These are phyloP conservation scores for Apocrypta bakeri DNA, from an alignment of 1,140 invertebrate genomes.

Conservation along the genomic window DNA sequence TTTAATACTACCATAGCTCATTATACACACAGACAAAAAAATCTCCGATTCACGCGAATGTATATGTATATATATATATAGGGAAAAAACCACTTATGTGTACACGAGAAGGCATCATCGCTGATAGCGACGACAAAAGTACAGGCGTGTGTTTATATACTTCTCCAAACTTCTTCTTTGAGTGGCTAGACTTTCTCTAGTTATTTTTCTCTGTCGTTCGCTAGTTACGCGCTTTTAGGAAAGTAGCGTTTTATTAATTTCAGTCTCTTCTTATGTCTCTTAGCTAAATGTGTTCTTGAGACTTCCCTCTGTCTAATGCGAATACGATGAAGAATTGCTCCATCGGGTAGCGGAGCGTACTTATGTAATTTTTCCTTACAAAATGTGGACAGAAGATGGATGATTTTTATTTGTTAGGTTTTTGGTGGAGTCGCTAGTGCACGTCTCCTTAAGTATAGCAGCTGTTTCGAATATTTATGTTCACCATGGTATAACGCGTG, in stretches of 20 bases:
- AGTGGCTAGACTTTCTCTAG: conserved; percentile 6
- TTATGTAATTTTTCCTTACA: conserved; percentile 23
- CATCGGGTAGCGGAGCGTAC: background rate
- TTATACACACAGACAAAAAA: too few species aligned
- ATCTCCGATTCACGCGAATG: too few species aligned
- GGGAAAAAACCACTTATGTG: too few species aligned
- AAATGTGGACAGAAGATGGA: too few species aligned
- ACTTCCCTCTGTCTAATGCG: background rate
- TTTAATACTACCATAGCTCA: too few species aligned
- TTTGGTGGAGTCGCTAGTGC: too few species aligned
- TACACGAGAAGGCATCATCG: background rate
- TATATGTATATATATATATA: too few species aligned
- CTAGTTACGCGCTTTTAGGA: background rate
- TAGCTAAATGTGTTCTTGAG: background rate
- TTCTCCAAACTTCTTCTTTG: background rate
- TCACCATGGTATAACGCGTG: too few species aligned
- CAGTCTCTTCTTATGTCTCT: background rate
- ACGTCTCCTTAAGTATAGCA: too few species aligned
- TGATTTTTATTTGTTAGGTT: too few species aligned
- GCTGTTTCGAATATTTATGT: too few species aligned
- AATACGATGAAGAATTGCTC: background rate
- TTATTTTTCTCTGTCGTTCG: conserved; percentile 8
- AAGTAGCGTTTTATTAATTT: conserved; percentile 15
- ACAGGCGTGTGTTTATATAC: background rate
- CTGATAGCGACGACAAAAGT: background rate